A percentile compares a stretch with the other conserved stretches of the same genome.
Evolutionary conservation across 2,113 vertebrate genomes (phyloP).

Genomic region (Psittacus erithacus): DNA sequence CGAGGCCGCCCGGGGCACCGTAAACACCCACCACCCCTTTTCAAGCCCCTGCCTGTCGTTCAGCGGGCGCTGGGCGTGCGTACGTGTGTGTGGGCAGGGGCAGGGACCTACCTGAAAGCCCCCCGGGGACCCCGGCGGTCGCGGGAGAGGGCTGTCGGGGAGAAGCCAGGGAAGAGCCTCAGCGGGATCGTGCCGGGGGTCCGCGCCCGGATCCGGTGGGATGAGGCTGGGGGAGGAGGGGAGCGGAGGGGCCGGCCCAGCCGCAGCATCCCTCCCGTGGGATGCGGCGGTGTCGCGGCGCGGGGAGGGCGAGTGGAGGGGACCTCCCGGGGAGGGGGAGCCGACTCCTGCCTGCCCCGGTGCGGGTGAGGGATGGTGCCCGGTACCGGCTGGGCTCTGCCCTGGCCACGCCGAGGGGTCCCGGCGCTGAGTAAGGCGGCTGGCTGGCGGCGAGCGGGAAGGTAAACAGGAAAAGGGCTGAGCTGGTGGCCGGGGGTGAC

Average conservation of each 20-base stretch:
- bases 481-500: constrained; percentile 57
- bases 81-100: constrained; percentile 66
- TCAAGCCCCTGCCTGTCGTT: constrained; percentile 56
- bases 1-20: constrained; percentile 3
- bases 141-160: neutral
- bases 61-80: constrained; percentile 16
- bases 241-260: neutral
- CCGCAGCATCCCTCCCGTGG: neutral
- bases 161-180: neutral
- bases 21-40: constrained; percentile 55
- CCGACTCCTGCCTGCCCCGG: neutral
- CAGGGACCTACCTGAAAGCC: constrained; percentile 59
- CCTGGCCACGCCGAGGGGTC: neutral
- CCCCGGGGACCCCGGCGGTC: neutral
- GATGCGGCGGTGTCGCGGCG: neutral
- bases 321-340: neutral
- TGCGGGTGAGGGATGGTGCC: neutral
- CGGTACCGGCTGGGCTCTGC: neutral
- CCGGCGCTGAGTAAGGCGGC: constrained; percentile 3
- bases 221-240: neutral
- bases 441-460: constrained; percentile 10
- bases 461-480: constrained; percentile 71
- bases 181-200: neutral
- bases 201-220: neutral
- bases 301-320: neutral